Conservation (phyloP, 2,797 vertebrate genomes). For the Lophius americanus region DNA sequence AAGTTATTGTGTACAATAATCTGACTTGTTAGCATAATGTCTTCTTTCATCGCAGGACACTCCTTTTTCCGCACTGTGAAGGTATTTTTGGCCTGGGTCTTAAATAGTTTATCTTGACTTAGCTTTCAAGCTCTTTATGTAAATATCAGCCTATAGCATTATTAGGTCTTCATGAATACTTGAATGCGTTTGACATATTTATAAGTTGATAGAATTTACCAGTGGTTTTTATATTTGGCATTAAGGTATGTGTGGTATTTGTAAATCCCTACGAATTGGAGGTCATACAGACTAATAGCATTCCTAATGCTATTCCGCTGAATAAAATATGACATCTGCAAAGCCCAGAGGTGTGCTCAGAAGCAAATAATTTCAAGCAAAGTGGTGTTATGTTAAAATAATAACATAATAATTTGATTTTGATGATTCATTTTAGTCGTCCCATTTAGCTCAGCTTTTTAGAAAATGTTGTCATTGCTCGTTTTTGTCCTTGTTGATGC, state of each 20-base stretch:
- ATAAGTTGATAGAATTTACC: conserved; percentile 84
- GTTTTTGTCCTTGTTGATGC: too few species aligned
- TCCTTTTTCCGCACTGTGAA: conserved; percentile 75
- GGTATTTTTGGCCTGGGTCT: conserved; percentile 79
- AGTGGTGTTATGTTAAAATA: conserved; percentile 52
- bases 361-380: conserved; percentile 56
- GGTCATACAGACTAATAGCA: conserved; percentile 80
- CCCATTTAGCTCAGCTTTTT: neutral
- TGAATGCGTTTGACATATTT: conserved; percentile 77
- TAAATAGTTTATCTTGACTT: conserved; percentile 86
- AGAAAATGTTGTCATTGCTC: too few species aligned
- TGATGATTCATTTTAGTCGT: conserved; percentile 1
- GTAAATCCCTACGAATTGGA: conserved; percentile 75
- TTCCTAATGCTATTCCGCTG: conserved; percentile 71
- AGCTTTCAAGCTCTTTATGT: conserved; percentile 77
- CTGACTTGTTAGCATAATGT: conserved; percentile 89
- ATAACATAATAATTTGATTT: neutral
- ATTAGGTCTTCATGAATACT: conserved; percentile 80
- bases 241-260: conserved; percentile 76
- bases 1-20: conserved; percentile 90
- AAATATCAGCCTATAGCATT: conserved; percentile 86
- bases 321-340: conserved; percentile 79
- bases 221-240: conserved; percentile 73
- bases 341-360: conserved; percentile 59
- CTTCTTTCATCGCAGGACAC: conserved; percentile 79